Evolutionary conservation across 2,797 vertebrate species (phyloP).

Genomic region (Hemibagrus guttatus): DNA sequence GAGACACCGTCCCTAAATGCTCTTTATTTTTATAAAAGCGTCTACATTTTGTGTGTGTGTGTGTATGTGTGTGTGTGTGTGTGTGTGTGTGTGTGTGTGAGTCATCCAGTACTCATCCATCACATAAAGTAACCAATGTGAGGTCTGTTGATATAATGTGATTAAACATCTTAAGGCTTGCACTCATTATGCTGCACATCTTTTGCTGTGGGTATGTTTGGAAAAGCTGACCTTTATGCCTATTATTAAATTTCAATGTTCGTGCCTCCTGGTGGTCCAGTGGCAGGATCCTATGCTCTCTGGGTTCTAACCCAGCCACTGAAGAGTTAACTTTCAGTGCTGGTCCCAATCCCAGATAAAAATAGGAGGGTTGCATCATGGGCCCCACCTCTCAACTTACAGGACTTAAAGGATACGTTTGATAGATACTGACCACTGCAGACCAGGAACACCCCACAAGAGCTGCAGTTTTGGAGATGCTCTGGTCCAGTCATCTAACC

Average conservation of each 20-base stretch:
- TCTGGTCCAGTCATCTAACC: too few relatives aligned
- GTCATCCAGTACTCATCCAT: not conserved
- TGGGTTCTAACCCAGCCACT: too few relatives aligned
- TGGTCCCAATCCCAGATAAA: too few relatives aligned
- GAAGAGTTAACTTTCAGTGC: too few relatives aligned
- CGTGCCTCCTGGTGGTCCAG: too few relatives aligned
- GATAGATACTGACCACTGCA: too few relatives aligned
- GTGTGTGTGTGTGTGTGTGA: not conserved
- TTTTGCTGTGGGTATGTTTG: not conserved
- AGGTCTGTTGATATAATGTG: constrained; percentile 1
- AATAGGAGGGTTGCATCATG: too few relatives aligned
- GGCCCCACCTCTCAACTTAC: too few relatives aligned
- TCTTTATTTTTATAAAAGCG: not conserved
- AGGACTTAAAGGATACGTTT: too few relatives aligned
- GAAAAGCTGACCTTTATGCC: not conserved
- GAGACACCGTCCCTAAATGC: not conserved
- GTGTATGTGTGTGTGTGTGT: not conserved
- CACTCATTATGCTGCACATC: not conserved
- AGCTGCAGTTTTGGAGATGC: too few relatives aligned
- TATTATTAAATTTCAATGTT: not conserved
- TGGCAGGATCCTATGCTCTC: too few relatives aligned
- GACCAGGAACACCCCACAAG: too few relatives aligned
- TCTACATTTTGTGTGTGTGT: not conserved
- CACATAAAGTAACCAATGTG: not conserved
- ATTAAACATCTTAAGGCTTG: not conserved